Base-by-base conservation (phyloP, 1,140 invertebrate genomes). In the Halyomorpha halys region DNA sequence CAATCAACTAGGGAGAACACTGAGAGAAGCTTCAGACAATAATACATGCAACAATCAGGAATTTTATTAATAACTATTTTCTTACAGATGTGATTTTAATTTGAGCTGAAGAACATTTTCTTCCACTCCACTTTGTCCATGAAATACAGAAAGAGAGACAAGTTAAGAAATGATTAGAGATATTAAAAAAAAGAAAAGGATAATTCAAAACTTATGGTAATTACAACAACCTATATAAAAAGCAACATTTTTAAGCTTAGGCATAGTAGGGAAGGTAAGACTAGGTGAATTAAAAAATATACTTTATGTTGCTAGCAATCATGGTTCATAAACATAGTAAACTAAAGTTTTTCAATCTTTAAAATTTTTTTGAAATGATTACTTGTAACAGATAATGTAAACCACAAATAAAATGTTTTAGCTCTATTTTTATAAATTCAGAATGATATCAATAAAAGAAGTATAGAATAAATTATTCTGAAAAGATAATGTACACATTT, bases 31-130 rank as follows among this genome's bases (percentile, higher is more conserved):
- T 65, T 62, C 62, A 44, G 51, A 39, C 21, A 60, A 23, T 47
- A 60, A 62, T 67, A 34, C 25, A 34, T 61, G 39, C 62, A 68
- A 63, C 62, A 70, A 25, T 27, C 60, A 62, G 44, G 64, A n/a
- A 61, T 61, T 65, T n/a, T 49, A 62, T n/a, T 59, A 64, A n/a
- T 68, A 65, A 66, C 59, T 65, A 63, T 63, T 70, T 75, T 81
- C 81, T 83, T 83, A 83, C 81, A 82, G 79, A 78, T 82, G 80
- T 77, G 78, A 77, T 80, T 81, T 79, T 75, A 82, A 81, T 82
- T 82, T 83, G 79, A 78, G 81, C 78, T 79, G 79, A 78, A 83
- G 80, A 79, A 79, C 81, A 83, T 81, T 83, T 77, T 83, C 82
- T 78, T 83, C 80, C 76, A 81, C 81, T 78, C 81, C 81, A 82